Conservation (phyloP, 1,140 invertebrate genomes). For the Drosophila ercepeae region DNA sequence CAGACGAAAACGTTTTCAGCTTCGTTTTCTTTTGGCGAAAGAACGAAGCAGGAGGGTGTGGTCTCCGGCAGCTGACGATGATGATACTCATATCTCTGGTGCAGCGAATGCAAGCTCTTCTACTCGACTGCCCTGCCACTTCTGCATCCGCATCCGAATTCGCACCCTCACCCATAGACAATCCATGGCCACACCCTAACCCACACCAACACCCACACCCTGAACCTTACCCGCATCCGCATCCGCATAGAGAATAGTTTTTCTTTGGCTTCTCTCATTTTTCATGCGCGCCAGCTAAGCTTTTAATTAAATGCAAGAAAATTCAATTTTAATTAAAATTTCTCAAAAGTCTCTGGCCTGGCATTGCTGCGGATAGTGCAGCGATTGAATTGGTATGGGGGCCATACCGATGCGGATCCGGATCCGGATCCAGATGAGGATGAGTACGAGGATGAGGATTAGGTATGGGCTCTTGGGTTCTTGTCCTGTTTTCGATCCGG, state of each 20-base stretch:
- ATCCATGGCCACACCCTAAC: slow-evolving; percentile 13
- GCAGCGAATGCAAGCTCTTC: slow-evolving; percentile 64
- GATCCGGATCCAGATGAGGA: slow-evolving; percentile 17
- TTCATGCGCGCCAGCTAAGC: slow-evolving; percentile 65
- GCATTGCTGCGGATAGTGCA: slow-evolving; percentile 52
- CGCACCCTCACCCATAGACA: slow-evolving; percentile 15
- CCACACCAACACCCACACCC: slow-evolving; percentile 16
- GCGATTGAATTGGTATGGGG: slow-evolving; percentile 15
- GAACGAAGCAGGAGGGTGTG: neutral
- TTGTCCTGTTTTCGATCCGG: slow-evolving; percentile 41
- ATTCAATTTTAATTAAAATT: slow-evolving; percentile 82
- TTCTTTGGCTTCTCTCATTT: slow-evolving; percentile 55
- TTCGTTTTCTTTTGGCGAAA: slow-evolving; percentile 8
- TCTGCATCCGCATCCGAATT: slow-evolving; percentile 15
- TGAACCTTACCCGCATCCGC: slow-evolving; percentile 13
- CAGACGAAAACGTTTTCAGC: slow-evolving; percentile 57
- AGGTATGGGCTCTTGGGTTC: slow-evolving; percentile 1
- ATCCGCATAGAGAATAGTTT: slow-evolving; percentile 57
- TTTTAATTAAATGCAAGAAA: slow-evolving; percentile 82
- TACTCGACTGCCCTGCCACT: slow-evolving; percentile 65
- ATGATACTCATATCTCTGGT: slow-evolving; percentile 73
- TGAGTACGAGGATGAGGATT: slow-evolving; percentile 33
- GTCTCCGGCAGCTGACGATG: slow-evolving; percentile 41
- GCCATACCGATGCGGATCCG: slow-evolving; percentile 9
- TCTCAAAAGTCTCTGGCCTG: slow-evolving; percentile 67